A percentile compares a stretch with the other conserved stretches of the same genome.
Evolutionary conservation across 2,797 vertebrate genomes (phyloP).

Genomic region (Anabacerthia variegaticeps): DNA sequence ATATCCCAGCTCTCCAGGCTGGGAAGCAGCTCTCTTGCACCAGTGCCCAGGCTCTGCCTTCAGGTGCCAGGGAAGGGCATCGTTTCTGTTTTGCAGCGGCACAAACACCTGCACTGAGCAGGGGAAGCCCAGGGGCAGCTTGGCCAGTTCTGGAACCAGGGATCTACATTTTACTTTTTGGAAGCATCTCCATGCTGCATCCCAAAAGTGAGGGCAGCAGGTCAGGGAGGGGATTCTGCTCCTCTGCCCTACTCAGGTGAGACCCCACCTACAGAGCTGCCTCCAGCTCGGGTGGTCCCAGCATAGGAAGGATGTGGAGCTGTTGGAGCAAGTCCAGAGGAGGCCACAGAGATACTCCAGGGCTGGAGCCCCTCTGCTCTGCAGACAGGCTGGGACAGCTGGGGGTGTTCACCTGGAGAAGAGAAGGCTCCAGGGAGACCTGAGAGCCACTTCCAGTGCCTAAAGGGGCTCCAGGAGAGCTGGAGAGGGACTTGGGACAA

Average conservation of each 20-base stretch:
- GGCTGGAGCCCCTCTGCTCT: not conserved
- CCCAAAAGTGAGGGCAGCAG: not conserved
- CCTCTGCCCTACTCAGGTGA: not conserved
- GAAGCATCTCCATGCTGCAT: not conserved
- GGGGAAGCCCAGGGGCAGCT: not conserved
- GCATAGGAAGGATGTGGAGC: accelerated
- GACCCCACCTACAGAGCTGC: not conserved
- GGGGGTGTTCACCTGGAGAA: too few relatives aligned
- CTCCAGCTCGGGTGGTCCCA: not conserved
- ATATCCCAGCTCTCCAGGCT: accelerated
- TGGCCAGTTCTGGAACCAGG: not conserved
- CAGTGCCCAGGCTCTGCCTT: not conserved
- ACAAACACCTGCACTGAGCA: not conserved
- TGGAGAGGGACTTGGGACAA: not conserved
- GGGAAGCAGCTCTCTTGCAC: not conserved
- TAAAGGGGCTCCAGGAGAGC: not conserved
- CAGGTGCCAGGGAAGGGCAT: not conserved
- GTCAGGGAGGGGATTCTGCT: not conserved
- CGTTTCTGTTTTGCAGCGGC: accelerated
- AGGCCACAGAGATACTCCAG: accelerated
- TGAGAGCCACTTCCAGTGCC: not conserved
- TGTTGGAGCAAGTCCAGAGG: accelerated
- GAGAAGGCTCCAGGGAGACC: not conserved
- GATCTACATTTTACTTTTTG: not conserved
- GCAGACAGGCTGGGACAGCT: not conserved